These are phyloP conservation scores for Aspidapion aeneum DNA, from an alignment of 2,888 invertebrate genomes.

Conservation along the genomic window DNA sequence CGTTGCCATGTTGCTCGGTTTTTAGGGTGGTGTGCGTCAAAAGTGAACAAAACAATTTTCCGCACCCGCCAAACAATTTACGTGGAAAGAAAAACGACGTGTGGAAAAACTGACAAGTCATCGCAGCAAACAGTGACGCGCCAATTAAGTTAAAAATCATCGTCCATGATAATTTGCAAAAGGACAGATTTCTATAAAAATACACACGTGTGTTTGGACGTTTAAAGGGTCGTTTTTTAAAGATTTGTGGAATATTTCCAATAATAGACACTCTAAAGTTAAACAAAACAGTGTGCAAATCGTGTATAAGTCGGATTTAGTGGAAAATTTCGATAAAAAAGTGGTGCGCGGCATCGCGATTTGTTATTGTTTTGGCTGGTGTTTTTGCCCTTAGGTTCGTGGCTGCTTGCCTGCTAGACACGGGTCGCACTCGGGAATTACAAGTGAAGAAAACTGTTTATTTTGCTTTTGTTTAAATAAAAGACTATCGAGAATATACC, in stretches of 20 bases:
- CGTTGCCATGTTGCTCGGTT: slow-evolving; percentile 19
- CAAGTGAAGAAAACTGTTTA: background rate
- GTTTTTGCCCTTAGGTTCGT: slow-evolving; percentile 53
- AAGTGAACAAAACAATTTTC: background rate
- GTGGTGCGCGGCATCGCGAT: slow-evolving; percentile 34
- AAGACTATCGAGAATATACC: no score
- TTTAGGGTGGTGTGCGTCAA: slow-evolving; percentile 27
- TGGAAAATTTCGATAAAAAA: background rate
- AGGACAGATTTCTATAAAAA: background rate
- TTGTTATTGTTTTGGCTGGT: slow-evolving; percentile 71
- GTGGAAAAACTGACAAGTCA: background rate
- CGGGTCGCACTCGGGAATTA: background rate
- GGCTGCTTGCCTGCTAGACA: background rate
- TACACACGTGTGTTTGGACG: no score
- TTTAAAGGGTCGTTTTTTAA: no score
- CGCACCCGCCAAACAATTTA: background rate
- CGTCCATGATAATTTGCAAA: no score
- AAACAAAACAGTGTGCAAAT: background rate
- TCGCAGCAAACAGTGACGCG: background rate
- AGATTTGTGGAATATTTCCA: no score
- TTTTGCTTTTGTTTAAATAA: background rate
- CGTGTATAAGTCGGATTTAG: background rate
- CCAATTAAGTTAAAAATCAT: no score
- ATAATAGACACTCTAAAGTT: no score
- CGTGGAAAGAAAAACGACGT: background rate